Evolutionary conservation across 2,797 vertebrate genomes (phyloP), one percentile per base, ranked within the genome.

Genomic region (Vespertilio murinus): DNA sequence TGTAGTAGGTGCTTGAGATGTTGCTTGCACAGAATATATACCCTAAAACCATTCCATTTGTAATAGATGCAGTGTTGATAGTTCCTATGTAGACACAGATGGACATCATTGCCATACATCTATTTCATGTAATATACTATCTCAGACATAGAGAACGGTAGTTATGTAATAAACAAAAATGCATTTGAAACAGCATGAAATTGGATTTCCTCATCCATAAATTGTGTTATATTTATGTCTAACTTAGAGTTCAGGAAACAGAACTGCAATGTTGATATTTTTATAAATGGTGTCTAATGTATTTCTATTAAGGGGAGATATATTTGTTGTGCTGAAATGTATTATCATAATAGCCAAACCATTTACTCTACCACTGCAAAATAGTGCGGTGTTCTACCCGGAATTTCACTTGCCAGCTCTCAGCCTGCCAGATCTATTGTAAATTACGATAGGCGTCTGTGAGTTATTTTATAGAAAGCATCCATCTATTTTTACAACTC

Each of bases 281-380:
- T 97, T 97, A 96, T 96, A 96, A 97, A 96, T 95, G 92, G 84
- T 71, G 33, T 70, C 95, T 97, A 95, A 97, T 97, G 95, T 90
- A 90, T 96, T 97, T 95, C 97, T 96, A 92, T 97, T 97, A 95
- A 89, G 73, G 93, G 81, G 93, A 96, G 93, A 96, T 92, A 71
- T 90, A 95, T 96, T 96, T 67, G 47, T 88, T 83, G 71, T 90
- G 90, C n/a, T 61, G 75, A 95, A 95, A 94, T 96, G 94, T 87
- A 89, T 97, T 95, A 95, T 95, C 95, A 82, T 96, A 96, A 96
- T 95, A 93, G 87, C 93, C 94, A 96, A 84, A 85, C 93, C 95
- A 80, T 96, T 96, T 92, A 79, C 95, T 94, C 91, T 81, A 28
- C 83, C 38, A 28, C 91, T 74, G 67, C 94, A 95, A 95, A 95